Conservation (phyloP, 2,888 invertebrate species). For the Hirtodrosophila duncani region DNA sequence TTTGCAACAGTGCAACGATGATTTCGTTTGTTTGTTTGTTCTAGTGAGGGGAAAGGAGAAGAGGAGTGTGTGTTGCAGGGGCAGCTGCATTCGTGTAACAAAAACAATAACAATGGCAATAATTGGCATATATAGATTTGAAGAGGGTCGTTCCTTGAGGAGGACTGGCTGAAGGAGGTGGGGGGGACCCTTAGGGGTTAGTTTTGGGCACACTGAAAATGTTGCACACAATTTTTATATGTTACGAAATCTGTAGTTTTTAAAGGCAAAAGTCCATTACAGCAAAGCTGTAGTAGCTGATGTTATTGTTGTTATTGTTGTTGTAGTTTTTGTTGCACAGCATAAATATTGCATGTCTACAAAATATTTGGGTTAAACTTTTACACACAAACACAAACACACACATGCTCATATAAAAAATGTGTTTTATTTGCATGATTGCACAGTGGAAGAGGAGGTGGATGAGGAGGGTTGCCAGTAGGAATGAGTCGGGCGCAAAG, state of each 20-base stretch:
- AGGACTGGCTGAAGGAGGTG: neutral
- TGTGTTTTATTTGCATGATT: slow-evolving; percentile 69
- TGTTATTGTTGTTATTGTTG: slow-evolving; percentile 36
- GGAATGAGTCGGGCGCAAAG: neutral
- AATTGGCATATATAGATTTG: slow-evolving; percentile 31
- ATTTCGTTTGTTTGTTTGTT: too few relatives aligned
- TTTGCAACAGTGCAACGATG: too few relatives aligned
- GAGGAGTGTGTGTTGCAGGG: slow-evolving; percentile 11
- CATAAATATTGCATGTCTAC: slow-evolving; percentile 69
- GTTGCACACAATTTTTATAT: neutral
- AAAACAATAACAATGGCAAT: slow-evolving; percentile 32
- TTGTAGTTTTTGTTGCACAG: slow-evolving; percentile 26
- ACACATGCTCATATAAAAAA: slow-evolving; percentile 32
- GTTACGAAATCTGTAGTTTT: slow-evolving; percentile 6
- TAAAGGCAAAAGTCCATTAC: slow-evolving; percentile 47
- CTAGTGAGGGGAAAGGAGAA: neutral
- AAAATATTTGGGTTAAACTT: slow-evolving; percentile 72
- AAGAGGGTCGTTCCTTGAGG: slow-evolving; percentile 25
- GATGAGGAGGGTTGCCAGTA: slow-evolving; percentile 1
- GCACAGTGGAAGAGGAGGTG: slow-evolving; percentile 41
- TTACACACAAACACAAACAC: slow-evolving; percentile 43
- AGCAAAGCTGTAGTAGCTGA: slow-evolving; percentile 28
- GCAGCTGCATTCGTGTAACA: slow-evolving; percentile 48
- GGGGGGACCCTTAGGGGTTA: neutral
- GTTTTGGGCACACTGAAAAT: slow-evolving; percentile 1